Base-by-base conservation (phyloP, 2,797 vertebrate genomes). In the Arrhamphus sclerolepis region DNA sequence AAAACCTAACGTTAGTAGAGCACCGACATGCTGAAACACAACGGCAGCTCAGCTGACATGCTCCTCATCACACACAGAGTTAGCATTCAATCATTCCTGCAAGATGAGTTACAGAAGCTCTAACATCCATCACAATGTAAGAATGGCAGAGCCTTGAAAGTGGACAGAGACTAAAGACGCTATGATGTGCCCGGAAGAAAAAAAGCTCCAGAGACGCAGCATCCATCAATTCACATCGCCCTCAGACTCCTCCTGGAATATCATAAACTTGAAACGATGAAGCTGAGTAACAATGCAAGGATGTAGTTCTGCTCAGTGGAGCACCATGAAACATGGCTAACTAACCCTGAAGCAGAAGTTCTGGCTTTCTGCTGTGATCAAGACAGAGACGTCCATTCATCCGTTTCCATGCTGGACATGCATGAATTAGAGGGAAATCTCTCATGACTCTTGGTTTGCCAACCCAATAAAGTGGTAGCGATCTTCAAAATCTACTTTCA, bases 161-260 rank as follows among this genome's bases (percentile, higher is more conserved):
- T 54, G 66, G 83, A 88, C 81, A 72, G 73, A 83, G 84, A 89
- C 80, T 86, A 82, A 88, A 86, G 81, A 84, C 1, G 24, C 78
- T 20, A 81, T 84, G 84, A 86, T 86, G 63, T 65, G 77, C 66
- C 72, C 22, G 73, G 38, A 69, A 77, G 31, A 83, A 80, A 72
- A 81, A 81, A 70, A 22, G 61, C 47, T 51, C 49, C 57, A 47
- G 68, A 71, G 83, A 76, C 53, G 24, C 55, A 52, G 44, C 38
- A 76, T 74, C 78, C 62, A 86, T 87, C 83, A 84, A 44, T 54
- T 50, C 61, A 63, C 71, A 55, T 46, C 72, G 46, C 80, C 72
- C 68, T 71, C 73, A 84, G 68, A 68, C 46, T 47, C 46, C 52
- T 47, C 0, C 52, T 29, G 52, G 54, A 44, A 67, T 68, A 80